These are phyloP conservation scores for Campylomormyrus numenius DNA, from an alignment of 2,113 vertebrate genomes.

Conservation along the genomic window DNA sequence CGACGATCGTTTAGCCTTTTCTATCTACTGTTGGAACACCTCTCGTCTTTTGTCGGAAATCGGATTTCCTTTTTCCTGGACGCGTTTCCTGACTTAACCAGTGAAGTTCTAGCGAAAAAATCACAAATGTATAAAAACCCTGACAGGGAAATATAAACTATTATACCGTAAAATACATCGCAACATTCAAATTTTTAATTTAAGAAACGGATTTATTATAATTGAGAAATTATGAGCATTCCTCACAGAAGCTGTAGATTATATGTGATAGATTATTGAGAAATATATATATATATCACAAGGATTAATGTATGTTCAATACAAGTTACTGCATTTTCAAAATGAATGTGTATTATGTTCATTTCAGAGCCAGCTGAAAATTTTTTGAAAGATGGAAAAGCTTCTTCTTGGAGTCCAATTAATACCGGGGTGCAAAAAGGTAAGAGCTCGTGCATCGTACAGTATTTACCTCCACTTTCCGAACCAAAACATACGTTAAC, in stretches of 20 bases:
- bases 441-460: constrained; percentile 50
- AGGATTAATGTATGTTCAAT: neutral
- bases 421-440: constrained; percentile 91
- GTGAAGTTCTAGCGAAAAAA: constrained; percentile 34
- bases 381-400: constrained; percentile 90
- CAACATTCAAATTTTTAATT: neutral
- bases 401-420: constrained; percentile 78
- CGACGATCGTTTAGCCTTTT: constrained; percentile 41
- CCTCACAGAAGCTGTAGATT: neutral
- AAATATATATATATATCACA: neutral
- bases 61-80: constrained; percentile 99
- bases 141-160: neutral
- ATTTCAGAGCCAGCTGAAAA: constrained; percentile 75
- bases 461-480: neutral
- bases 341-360: constrained; percentile 29
- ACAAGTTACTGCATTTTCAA: neutral
- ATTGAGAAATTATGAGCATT: neutral
- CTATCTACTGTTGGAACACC: constrained; percentile 45
- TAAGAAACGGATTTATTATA: neutral
- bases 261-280: neutral
- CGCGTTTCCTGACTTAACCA: constrained; percentile 89
- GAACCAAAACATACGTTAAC: neutral
- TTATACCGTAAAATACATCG: neutral
- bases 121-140: constrained; percentile 37
- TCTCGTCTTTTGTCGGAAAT: constrained; percentile 78